Evolutionary conservation across 2,113 vertebrate species (phyloP), one percentile per base, ranked within the genome.

Genomic region (Gila orcuttii): DNA sequence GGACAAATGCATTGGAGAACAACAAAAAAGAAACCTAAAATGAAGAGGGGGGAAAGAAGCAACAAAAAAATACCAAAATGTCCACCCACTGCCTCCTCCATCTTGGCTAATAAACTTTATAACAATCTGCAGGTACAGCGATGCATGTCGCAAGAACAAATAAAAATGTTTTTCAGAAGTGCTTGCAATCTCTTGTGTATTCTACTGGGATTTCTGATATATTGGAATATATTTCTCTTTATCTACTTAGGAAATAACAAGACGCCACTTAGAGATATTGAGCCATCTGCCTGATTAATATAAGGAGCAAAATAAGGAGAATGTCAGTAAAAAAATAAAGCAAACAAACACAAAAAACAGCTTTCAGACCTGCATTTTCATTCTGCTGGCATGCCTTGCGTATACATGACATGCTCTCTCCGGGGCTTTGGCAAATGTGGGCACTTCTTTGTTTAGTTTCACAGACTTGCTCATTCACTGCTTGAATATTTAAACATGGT

Each of bases 401-500:
- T 78, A 36, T 79, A 78, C 21, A 68, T 85, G 74, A 78, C 42
- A 78, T n/a, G 47, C 28, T 68, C 74, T 78, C 42, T 45, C 71
- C 6, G 45, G 60, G 64, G 83, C 57, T 68, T 39, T 68, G 45
- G 69, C 13, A 71, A 79, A 57, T n/a, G 84, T 77, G 55, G 62
- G 62, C 52, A 80, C 31, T 82, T 28, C 47, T 55, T 86, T 71
- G 64, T 86, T 73, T 59, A 21, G 64, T 57, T 36, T 59, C 28
- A 71, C 68, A 83, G 45, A 73, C 81, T 25, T n/a, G 66, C 50
- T 57, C 66, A 73, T 83, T 83, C 81, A 83, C 68, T 25, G 68
- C 28, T 66, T 73, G 81, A 55, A 83, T 42, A 55, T 83, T 83
- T 73, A 68, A 82, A 19, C 79, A 82, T 25, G 64, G 60, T 28